A percentile compares a stretch with the other conserved stretches of the same genome.
Conservation (phyloP, 2,888 invertebrate genomes). For the Mythimna impura region DNA sequence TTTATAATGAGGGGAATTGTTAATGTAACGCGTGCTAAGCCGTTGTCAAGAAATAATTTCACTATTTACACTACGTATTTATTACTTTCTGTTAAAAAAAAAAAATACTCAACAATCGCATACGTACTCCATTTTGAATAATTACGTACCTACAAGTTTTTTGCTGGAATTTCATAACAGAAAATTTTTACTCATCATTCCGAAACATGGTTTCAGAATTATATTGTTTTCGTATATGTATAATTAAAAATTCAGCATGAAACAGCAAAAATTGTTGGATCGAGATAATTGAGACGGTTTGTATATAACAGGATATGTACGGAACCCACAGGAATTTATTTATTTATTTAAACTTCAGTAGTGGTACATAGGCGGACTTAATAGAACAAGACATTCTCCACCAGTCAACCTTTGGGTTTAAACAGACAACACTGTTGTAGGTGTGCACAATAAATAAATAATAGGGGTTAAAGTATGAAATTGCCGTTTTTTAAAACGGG, state of each 20-base stretch:
- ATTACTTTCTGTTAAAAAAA: not conserved
- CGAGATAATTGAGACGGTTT: not conserved
- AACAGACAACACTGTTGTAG: no score
- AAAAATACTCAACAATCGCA: not conserved
- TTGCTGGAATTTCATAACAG: not conserved
- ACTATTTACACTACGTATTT: not conserved
- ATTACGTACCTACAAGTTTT: not conserved
- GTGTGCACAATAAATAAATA: no score
- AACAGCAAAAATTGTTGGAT: not conserved
- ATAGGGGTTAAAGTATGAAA: no score
- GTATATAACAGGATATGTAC: not conserved
- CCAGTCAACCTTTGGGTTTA: no score
- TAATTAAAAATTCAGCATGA: constrained; percentile 12
- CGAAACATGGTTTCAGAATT: constrained; percentile 11
- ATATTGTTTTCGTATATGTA: constrained; percentile 7
- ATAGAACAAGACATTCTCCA: no score
- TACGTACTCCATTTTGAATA: constrained; percentile 2
- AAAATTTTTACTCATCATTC: not conserved
- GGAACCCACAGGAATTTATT: not conserved
- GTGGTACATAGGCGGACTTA: no score
- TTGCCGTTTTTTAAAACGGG: no score
- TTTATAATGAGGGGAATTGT: no score
- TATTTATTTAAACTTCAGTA: no score
- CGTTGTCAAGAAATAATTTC: no score
- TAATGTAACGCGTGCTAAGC: no score